A percentile compares a stretch with the other conserved stretches of the same genome.
These are phyloP conservation scores for Clepsis dumicolana DNA, from an alignment of 2,888 invertebrate species.

Conservation along the genomic window DNA sequence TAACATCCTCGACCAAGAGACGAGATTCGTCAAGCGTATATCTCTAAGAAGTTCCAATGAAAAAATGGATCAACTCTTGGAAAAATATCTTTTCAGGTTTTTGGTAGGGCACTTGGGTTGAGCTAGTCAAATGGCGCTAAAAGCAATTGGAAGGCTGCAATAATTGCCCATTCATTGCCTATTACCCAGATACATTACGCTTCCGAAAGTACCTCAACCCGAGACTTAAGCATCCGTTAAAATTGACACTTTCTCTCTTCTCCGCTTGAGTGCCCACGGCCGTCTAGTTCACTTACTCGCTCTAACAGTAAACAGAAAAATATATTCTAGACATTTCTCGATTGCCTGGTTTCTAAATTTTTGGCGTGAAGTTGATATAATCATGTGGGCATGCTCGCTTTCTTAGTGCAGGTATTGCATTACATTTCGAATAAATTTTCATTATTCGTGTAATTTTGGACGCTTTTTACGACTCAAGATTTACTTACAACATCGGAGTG, in stretches of 20 bases:
- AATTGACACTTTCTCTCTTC: constrained; percentile 65
- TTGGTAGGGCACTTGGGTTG: too few species aligned
- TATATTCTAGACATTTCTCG: constrained; percentile 29
- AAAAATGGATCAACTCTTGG: too few species aligned
- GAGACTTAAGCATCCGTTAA: constrained; percentile 54
- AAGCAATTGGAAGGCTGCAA: not conserved
- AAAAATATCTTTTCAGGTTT: too few species aligned
- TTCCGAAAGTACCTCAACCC: constrained; percentile 47
- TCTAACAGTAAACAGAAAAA: constrained; percentile 32
- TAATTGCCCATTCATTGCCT: not conserved
- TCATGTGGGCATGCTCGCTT: constrained; percentile 10
- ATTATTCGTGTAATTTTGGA: constrained; percentile 8
- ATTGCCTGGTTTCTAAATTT: constrained; percentile 29
- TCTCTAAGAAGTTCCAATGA: too few species aligned
- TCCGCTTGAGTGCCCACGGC: constrained; percentile 59
- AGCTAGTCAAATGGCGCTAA: too few species aligned
- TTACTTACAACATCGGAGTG: not conserved
- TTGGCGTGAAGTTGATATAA: constrained; percentile 26
- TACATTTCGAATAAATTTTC: constrained; percentile 19
- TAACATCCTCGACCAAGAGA: too few species aligned
- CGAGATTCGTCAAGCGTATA: too few species aligned
- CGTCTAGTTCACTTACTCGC: constrained; percentile 49
- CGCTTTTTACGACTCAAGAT: not conserved
- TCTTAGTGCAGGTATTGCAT: constrained; percentile 29
- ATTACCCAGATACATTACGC: constrained; percentile 6